Evolutionary conservation across 2,797 vertebrate genomes (phyloP), one percentile per base, ranked within the genome.

Genomic region (Takifugu ocellatus): DNA sequence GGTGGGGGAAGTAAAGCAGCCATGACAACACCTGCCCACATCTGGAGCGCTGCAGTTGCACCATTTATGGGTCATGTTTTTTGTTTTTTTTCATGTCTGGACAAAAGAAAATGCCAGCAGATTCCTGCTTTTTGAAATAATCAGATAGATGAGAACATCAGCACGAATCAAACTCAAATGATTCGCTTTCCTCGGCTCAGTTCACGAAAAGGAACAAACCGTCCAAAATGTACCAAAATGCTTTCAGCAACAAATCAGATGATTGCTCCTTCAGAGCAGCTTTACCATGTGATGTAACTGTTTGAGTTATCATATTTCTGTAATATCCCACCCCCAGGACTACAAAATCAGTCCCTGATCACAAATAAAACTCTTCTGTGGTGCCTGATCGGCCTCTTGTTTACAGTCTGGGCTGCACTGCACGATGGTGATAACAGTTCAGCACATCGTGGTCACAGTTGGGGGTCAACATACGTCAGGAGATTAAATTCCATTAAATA

Each of bases 21-120:
- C 24, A 44, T 59, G 70, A 67, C 63, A 74, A 75, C 78, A 79
- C 81, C 77, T 78, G 82, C 68, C 64, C 74, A 49, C 61, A 69
- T 76, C 72, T 67, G 76, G 11, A 43, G 65, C 59, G 65, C 73
- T 9, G 74, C 70, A 17, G 48, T 49, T 54, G 46, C 58, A 5
- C 45, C 43, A 65, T 74, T 75, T 66, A 61, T 72, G 74, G 69
- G 72, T 82, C 72, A 74, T 29, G 8, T 29, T 29, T 33, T 33
- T 33, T 33, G 1, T 9, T 33, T 33, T 14, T 39, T 39, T 14
- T 39, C 36, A 14, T 39, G 36, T 39, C 36, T 39, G 36, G 36
- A 39, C 12, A 39, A 39, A 39, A 39, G 2, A 12, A 14, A 39
- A 39, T 14, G 36, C 36, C 36, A 39, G 36, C 11, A 14, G 11